Evolutionary conservation across 2,888 invertebrate species (phyloP).

Genomic region (Drosophila koepferae): DNA sequence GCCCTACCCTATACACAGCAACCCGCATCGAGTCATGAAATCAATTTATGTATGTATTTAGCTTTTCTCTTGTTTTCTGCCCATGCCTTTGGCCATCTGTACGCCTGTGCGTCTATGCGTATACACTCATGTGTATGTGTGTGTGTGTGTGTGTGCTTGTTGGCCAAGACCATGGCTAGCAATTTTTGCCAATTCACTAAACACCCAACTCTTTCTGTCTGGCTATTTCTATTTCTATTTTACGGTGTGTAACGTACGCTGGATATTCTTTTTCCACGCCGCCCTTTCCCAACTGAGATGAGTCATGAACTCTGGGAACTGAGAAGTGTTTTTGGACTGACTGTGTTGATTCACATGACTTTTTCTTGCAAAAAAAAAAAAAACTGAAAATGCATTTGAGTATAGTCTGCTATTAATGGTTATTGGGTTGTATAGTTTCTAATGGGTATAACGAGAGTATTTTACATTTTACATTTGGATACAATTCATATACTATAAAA

Average conservation of each 20-base stretch:
- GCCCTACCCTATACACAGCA: slow-evolving; percentile 13
- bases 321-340: neutral
- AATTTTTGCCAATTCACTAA: slow-evolving; percentile 59
- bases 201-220: slow-evolving; percentile 29
- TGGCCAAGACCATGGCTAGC: slow-evolving; percentile 40
- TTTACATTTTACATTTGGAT: neutral
- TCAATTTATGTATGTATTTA: slow-evolving; percentile 72
- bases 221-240: slow-evolving; percentile 38
- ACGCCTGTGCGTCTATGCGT: neutral
- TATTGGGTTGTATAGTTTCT: too few relatives aligned
- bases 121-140: too few relatives aligned
- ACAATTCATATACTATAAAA: too few relatives aligned
- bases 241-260: slow-evolving; percentile 13
- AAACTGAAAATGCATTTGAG: neutral
- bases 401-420: neutral
- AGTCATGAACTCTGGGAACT: slow-evolving; percentile 43
- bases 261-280: slow-evolving; percentile 21
- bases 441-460: too few relatives aligned
- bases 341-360: slow-evolving; percentile 11
- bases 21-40: slow-evolving; percentile 65
- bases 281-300: slow-evolving; percentile 39
- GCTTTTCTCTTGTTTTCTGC: slow-evolving; percentile 45
- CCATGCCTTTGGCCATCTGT: slow-evolving; percentile 38
- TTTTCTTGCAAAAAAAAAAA: slow-evolving; percentile 16
- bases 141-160: slow-evolving; percentile 9